Conservation (phyloP, 2,113 vertebrate species). For the Rostratula benghalensis region DNA sequence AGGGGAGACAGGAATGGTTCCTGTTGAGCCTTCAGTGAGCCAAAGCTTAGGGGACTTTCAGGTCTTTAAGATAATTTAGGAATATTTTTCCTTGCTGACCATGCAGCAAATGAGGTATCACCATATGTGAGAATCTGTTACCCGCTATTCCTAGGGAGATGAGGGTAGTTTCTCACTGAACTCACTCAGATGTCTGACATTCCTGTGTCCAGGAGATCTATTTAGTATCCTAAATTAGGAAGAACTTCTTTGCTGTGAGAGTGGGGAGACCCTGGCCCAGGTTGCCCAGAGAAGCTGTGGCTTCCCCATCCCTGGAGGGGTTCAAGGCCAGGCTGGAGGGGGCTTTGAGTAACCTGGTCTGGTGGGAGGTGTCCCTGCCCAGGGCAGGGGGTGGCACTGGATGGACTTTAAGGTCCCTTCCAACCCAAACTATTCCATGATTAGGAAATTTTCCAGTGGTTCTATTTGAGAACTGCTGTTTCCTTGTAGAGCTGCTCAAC, state of each 20-base stretch:
- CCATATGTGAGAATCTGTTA: background rate
- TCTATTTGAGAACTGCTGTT: background rate
- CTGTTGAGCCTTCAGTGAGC: background rate
- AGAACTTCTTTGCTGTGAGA: no score
- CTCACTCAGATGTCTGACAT: background rate
- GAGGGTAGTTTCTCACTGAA: background rate
- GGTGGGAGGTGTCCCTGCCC: no score
- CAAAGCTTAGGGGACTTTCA: background rate
- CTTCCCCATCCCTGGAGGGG: no score
- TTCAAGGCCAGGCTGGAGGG: no score
- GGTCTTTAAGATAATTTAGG: background rate
- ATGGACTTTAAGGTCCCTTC: no score
- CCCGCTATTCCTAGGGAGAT: background rate
- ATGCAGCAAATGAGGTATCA: background rate
- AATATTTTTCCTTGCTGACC: background rate
- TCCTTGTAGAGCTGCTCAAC: background rate
- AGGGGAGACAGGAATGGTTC: background rate
- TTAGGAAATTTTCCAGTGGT: background rate
- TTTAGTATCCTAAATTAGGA: background rate
- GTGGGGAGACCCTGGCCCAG: no score
- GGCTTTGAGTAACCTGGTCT: no score
- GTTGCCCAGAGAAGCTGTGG: no score
- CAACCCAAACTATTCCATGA: no score
- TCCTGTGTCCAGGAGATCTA: background rate
- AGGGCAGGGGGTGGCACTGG: no score